Base-by-base conservation (phyloP, 2,113 vertebrate species). In the Zosterops pallidus region DNA sequence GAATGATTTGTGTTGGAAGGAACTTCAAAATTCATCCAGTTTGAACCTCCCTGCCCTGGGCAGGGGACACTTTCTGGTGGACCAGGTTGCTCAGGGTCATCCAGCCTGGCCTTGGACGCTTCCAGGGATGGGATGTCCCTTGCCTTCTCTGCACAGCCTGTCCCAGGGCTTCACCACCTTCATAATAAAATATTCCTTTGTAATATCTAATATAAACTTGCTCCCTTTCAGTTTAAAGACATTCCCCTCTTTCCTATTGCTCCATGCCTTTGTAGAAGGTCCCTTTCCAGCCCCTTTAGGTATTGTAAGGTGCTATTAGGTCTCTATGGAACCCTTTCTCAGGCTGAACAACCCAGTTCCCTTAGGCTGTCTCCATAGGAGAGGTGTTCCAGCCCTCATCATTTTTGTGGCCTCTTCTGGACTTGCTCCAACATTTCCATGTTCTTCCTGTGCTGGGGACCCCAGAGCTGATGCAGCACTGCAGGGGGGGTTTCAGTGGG, bases 1-100 rank as follows among this genome's bases (percentile, higher is more conserved):
- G 25, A 42, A 11, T 42, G 12, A 18, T 56, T 37, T 63, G 23
- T 35, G 5, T 46, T 47, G 10, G 35, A 28, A 42, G 14, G 26
- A 46, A 8, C 41, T 46, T 77, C 20, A 11, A 33, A 77, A 15
- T 37, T 50, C 2, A 24, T 49, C 5, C 26, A 11, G 5, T 56
- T 90, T 46, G 5, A 42, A 0, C 0, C 6, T 6, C 11, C 2
- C 4, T 47, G n/a, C 24, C 11, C 1, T 41, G 14, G 24, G 23
- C 33, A 39, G 53, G n/a, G n/a, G 20, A 5, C 33, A 9, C 4
- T 6, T 47, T 47, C 7, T 11, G 0, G 10, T 55, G 12, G 6
- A 15, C 8, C n/a, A 20, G 47, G 6, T 16, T 62, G 14, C 17
- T 55, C 9, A 10, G 12, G 19, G 11, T 16, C 21, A 2, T 35